These are phyloP conservation scores for Dendrolimus kikuchii DNA, from an alignment of 1,140 invertebrate genomes.

Conservation along the genomic window DNA sequence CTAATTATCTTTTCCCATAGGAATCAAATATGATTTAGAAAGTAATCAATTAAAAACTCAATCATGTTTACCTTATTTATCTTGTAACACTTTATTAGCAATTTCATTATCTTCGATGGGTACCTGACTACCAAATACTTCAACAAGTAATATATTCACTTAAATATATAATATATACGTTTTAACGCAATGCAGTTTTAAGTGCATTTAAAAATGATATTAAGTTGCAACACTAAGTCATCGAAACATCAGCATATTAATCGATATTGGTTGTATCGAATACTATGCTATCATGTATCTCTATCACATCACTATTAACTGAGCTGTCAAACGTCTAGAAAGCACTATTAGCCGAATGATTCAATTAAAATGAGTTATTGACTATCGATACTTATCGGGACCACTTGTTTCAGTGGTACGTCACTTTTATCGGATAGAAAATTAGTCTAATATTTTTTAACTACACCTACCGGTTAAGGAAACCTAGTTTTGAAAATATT, in stretches of 20 bases:
- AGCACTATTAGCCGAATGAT: conserved; percentile 55
- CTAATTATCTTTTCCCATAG: too few relatives aligned
- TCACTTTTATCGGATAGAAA: too few relatives aligned
- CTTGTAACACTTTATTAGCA: too few relatives aligned
- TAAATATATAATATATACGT: too few relatives aligned
- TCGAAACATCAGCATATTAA: conserved; percentile 1
- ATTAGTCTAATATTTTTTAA: not conserved
- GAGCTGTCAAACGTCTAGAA: conserved; percentile 55
- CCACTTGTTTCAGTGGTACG: too few relatives aligned
- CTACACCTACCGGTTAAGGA: not conserved
- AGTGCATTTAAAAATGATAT: not conserved
- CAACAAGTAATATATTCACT: too few relatives aligned
- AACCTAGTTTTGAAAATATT: too few relatives aligned
- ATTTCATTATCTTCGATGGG: too few relatives aligned
- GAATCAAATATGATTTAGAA: too few relatives aligned
- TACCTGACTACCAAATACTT: too few relatives aligned
- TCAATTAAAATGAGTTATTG: conserved; percentile 65
- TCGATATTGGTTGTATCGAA: conserved; percentile 1
- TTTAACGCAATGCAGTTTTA: not conserved
- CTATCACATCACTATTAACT: conserved; percentile 48
- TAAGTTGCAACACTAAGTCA: not conserved
- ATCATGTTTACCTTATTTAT: too few relatives aligned
- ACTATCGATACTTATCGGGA: conserved; percentile 28
- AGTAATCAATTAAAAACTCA: too few relatives aligned
- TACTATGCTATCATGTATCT: conserved; percentile 23